A percentile compares a stretch with the other conserved stretches of the same genome.
Conservation (phyloP, 2,888 invertebrate genomes). For the Euspilapteryx auroguttella region DNA sequence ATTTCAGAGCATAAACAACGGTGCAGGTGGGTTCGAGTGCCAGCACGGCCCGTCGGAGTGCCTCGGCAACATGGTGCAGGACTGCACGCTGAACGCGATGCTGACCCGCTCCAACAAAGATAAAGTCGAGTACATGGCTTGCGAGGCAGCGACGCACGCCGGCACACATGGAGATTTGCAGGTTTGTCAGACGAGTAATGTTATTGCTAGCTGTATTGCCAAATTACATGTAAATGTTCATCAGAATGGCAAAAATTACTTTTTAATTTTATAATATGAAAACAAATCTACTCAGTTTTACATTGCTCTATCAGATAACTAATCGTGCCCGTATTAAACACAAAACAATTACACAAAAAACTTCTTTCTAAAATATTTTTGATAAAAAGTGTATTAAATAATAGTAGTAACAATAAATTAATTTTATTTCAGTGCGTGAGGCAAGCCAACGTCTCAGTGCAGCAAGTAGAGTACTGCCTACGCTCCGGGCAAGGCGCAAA, state of each 20-base stretch:
- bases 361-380: no score
- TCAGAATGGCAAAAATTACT: no score
- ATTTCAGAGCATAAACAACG: constrained; percentile 30
- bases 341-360: no score
- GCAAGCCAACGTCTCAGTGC: constrained; percentile 13
- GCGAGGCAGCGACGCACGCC: constrained; percentile 48
- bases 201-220: no score
- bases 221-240: no score
- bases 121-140: constrained; percentile 45
- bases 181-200: no score
- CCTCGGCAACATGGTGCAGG: constrained; percentile 63
- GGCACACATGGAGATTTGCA: constrained; percentile 22
- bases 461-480: constrained; percentile 18
- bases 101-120: constrained; percentile 18
- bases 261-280: no score
- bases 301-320: no score
- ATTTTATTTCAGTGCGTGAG: constrained; percentile 26
- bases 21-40: constrained; percentile 50
- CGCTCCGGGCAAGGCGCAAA: constrained; percentile 25
- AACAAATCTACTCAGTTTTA: no score
- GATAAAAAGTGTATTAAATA: no score
- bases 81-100: constrained; percentile 53
- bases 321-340: no score
- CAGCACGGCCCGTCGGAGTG: constrained; percentile 68
- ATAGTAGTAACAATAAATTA: constrained; percentile 7